Base-by-base conservation (phyloP, 2,113 vertebrate genomes). In the Bubo bubo region DNA sequence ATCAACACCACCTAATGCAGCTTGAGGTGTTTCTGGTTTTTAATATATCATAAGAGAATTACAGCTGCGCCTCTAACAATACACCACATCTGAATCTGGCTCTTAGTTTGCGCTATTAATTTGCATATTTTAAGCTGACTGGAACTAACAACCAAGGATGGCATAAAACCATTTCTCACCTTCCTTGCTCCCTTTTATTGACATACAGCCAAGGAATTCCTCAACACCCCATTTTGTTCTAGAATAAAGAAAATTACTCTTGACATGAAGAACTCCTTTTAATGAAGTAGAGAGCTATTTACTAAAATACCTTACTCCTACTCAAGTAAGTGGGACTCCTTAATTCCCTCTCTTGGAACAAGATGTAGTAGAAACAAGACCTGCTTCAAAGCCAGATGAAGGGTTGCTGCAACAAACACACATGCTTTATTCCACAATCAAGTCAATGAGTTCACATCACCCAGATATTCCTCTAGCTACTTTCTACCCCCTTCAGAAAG, bases 1-100 rank as follows among this genome's bases (percentile, higher is more conserved):
- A 89, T 94, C 88, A 91, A 27, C 73, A 28, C 55, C 28, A 94
- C 32, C 66, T 75, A 91, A 94, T 66, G 66, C 91, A 87, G 77
- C 73, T 37, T 82, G 86, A 79, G 84, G 64, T 83, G 88, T 17
- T 95, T 80, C 75, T 83, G 79, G 0, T 8, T 88, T 91, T 95
- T 86, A 90, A 96, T 80, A 41, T 28, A 93, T 88, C 79, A 47
- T 63, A 86, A 83, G 63, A 8, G 0, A 96, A 92, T 92, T 89
- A 84, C 47, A 67, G 75, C 72, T 49, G 55, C 4, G 6, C 50
- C 35, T 95, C 63, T 59, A 86, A 77, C 2, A 1, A 73, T 49
- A 64, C 1, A 2, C 43, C 35, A 43, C 24, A 41, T 56, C 74
- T 58, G 37, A 92, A 50, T 58, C 37, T 53, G 49, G 26, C 52